These are phyloP conservation scores for Slavum lentiscoides DNA, from an alignment of 2,888 invertebrate species.

Conservation along the genomic window DNA sequence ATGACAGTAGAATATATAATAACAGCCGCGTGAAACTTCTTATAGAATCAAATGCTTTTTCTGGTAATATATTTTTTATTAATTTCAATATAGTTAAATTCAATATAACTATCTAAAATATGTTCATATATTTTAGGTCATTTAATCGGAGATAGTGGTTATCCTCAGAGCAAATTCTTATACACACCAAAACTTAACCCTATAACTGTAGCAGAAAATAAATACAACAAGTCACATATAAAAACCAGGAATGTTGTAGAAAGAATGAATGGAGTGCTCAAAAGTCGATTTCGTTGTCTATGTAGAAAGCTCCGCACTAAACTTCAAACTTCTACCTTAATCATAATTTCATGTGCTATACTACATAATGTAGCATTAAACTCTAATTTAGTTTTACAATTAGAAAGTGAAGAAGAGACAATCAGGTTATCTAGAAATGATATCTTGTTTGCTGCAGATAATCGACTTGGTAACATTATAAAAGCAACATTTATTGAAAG, in stretches of 20 bases:
- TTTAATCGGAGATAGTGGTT: constrained; percentile 7
- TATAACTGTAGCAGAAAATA: no score
- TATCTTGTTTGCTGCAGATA: not conserved
- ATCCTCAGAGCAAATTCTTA: no score
- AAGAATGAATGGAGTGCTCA: constrained; percentile 12
- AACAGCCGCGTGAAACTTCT: no score
- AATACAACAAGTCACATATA: constrained; percentile 15
- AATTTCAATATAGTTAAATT: no score
- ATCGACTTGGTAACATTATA: constrained; percentile 3
- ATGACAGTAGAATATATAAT: no score
- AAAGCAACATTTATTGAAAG: constrained; percentile 12
- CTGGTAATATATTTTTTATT: no score
- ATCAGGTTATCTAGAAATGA: constrained; percentile 4
- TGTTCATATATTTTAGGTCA: no score
- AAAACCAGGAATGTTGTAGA: constrained; percentile 10
- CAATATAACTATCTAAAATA: no score
- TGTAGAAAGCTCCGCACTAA: constrained; percentile 1
- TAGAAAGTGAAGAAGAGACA: not conserved
- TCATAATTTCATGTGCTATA: constrained; percentile 11
- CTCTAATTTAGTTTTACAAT: constrained; percentile 1
- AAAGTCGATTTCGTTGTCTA: constrained; percentile 15
- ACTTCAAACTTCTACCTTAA: constrained; percentile 2
- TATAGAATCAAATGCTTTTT: no score
- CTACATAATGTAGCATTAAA: constrained; percentile 11
- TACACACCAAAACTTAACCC: no score